These are phyloP conservation scores for Ostrea edulis DNA, from an alignment of 1,140 invertebrate genomes.

Conservation along the genomic window DNA sequence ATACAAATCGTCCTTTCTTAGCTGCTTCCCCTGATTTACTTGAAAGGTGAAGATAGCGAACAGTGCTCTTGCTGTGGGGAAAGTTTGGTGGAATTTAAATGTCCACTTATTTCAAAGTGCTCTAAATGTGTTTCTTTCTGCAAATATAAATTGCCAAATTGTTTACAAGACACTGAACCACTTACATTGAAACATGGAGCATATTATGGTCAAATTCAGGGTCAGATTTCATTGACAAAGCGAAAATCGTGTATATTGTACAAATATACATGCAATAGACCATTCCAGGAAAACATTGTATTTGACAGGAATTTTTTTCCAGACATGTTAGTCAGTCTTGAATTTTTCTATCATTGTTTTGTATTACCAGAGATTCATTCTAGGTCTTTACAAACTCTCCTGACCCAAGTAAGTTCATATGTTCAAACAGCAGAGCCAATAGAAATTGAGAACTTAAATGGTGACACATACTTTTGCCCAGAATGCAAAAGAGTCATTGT, in stretches of 20 bases:
- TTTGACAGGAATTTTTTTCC: conserved; percentile 40
- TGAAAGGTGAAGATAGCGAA: too few species aligned
- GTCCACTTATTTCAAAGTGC: conserved; percentile 47
- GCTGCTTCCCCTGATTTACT: too few species aligned
- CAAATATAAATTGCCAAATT: conserved; percentile 34
- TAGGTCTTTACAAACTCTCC: not conserved
- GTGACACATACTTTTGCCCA: too few species aligned
- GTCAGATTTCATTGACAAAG: conserved; percentile 48
- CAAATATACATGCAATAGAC: conserved; percentile 46
- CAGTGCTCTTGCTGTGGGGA: conserved; percentile 52
- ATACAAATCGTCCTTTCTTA: not conserved
- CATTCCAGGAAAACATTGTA: not conserved
- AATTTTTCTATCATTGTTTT: conserved; percentile 4
- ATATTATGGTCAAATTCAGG: conserved; percentile 48
- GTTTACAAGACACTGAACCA: conserved; percentile 1
- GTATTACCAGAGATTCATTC: conserved; percentile 31
- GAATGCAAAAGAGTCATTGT: conserved; percentile 14
- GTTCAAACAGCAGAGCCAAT: not conserved
- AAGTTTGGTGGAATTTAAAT: conserved; percentile 49
- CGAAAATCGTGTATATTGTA: conserved; percentile 47
- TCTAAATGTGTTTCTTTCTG: conserved; percentile 38
- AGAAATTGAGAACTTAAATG: too few species aligned
- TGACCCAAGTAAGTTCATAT: not conserved
- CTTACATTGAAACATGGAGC: conserved; percentile 26
- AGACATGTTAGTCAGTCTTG: not conserved